A percentile compares a stretch with the other conserved stretches of the same genome.
phyloP scores from a whole-genome alignment of 53 echinoderm and acorn worm species.

The Zoroaster sp. region DNA sequence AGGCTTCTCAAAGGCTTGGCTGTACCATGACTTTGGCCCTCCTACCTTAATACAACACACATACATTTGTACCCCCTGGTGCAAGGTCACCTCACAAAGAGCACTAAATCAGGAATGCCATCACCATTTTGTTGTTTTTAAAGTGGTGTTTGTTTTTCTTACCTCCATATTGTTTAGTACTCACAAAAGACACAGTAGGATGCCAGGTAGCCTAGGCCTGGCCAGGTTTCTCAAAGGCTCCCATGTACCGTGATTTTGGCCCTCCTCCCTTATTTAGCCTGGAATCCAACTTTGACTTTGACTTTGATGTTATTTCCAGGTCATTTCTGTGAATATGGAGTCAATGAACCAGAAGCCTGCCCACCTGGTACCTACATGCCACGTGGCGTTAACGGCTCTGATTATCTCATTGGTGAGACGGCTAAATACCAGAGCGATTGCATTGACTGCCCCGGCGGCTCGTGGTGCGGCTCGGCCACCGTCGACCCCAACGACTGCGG shows the following conservation, averaged over 20 bases:
- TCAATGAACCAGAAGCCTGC: constrained; percentile 80
- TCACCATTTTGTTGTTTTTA: too few species aligned
- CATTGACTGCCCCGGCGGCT: constrained; percentile 87
- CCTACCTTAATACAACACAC: too few species aligned
- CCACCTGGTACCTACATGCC: constrained; percentile 97
- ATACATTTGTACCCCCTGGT: too few species aligned
- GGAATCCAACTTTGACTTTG: background rate
- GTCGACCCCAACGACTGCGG: constrained; percentile 71
- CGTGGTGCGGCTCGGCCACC: constrained; percentile 75
- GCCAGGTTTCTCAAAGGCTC: background rate
- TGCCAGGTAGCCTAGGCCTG: too few species aligned
- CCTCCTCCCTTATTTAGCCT: background rate
- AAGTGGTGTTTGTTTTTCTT: too few species aligned
- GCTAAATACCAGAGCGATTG: constrained; percentile 95
- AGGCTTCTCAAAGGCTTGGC: too few species aligned
- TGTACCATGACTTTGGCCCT: too few species aligned
- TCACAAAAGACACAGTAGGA: background rate
- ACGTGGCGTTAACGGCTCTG: constrained; percentile 72
- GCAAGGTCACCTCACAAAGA: too few species aligned
- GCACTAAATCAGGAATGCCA: too few species aligned
- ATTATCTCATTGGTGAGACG: constrained; percentile 60
- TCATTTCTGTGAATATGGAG: constrained; percentile 93
- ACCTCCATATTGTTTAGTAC: too few species aligned
- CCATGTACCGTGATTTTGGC: too few species aligned
- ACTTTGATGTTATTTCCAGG: too few species aligned